These are phyloP conservation scores for Acanthiza pusilla DNA, from an alignment of 2,797 vertebrate species.

Conservation along the genomic window DNA sequence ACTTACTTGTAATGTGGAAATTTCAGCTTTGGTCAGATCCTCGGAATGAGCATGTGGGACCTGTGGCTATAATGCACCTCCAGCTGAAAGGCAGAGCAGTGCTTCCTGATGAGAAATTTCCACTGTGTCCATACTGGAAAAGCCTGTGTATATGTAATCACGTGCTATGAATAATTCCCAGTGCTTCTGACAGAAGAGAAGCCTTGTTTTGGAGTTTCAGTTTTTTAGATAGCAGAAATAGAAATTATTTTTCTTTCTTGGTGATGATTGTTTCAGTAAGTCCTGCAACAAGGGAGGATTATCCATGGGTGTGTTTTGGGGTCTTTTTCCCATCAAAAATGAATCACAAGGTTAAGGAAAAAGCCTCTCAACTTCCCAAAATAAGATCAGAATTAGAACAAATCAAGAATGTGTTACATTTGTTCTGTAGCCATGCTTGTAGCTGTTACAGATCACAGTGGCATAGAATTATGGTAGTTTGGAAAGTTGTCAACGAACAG, in stretches of 20 bases:
- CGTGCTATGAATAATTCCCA: neutral
- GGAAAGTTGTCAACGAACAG: neutral
- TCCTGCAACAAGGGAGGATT: neutral
- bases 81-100: neutral
- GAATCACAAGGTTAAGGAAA: neutral
- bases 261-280: neutral
- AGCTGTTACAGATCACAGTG: neutral
- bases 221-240: neutral
- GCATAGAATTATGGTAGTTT: neutral
- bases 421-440: neutral
- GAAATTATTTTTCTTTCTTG: neutral
- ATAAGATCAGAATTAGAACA: neutral
- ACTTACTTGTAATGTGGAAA: neutral
- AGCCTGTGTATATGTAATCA: neutral
- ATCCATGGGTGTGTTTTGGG: neutral
- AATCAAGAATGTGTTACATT: neutral
- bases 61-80: neutral
- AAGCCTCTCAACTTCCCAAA: neutral
- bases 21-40: neutral
- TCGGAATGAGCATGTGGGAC: neutral
- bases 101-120: neutral
- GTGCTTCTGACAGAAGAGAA: neutral
- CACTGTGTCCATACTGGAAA: neutral
- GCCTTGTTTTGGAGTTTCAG: neutral
- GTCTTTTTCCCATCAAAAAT: neutral